Percentiles rank a stretch among this genome's conserved stretches.
phyloP scores from a whole-genome alignment of 2,113 vertebrate genomes.

The Synodontis membranacea region DNA sequence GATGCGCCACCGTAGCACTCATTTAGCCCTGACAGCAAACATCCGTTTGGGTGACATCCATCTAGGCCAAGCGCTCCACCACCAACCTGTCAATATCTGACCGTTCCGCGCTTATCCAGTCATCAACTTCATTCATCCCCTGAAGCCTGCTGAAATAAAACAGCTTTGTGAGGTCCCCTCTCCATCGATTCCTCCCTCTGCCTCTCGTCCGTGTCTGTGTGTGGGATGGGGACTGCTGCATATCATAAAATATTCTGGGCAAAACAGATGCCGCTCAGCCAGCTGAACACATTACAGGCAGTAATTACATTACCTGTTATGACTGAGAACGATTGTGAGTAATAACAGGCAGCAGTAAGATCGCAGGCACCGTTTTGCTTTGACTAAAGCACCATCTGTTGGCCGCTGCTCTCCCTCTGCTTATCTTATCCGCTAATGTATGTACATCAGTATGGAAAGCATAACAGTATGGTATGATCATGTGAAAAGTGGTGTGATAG shows the following conservation, averaged over 20 bases:
- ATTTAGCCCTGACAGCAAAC: conserved; percentile 41
- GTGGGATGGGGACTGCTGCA: conserved; percentile 10
- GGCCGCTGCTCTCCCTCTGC: conserved; percentile 12
- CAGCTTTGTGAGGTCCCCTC: conserved; percentile 2
- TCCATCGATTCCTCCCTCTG: conserved; percentile 27
- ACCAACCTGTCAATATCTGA: conserved; percentile 38
- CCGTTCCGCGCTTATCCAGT: conserved; percentile 23
- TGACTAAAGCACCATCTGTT: conserved; percentile 61
- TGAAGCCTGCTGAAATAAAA: conserved; percentile 24
- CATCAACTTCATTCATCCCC: conserved; percentile 42
- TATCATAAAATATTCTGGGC: conserved; percentile 35
- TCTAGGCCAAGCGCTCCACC: background rate
- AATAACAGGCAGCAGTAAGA: conserved; percentile 41
- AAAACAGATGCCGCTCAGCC: conserved; percentile 27
- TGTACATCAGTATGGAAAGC: background rate
- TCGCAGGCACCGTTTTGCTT: conserved; percentile 40
- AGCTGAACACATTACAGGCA: conserved; percentile 45
- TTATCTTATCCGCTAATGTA: background rate
- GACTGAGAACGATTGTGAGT: conserved; percentile 47
- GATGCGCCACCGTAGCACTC: conserved; percentile 21
- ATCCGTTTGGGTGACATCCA: conserved; percentile 35
- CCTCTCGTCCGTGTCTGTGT: background rate
- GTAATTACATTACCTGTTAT: conserved; percentile 56
- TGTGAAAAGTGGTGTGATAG: background rate
- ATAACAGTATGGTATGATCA: background rate